Evolutionary conservation across 1,140 invertebrate species (phyloP).

Genomic region (Antheraea pernyi): DNA sequence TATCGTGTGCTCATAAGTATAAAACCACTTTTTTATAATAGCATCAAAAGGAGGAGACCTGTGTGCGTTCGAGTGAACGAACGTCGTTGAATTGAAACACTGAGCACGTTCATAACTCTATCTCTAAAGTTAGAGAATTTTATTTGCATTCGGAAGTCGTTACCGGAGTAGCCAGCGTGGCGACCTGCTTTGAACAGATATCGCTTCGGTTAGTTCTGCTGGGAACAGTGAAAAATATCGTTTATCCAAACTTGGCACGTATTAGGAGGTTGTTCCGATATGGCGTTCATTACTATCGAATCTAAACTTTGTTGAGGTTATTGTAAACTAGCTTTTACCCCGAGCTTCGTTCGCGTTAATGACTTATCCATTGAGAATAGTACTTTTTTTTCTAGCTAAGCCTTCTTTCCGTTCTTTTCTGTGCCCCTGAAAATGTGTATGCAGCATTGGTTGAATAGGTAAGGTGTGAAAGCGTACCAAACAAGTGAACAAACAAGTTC

Average conservation of each 20-base stretch:
- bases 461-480: too few species aligned
- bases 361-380: too few species aligned
- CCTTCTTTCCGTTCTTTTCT: too few species aligned
- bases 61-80: too few species aligned
- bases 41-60: too few species aligned
- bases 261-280: conserved; percentile 5
- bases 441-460: too few species aligned
- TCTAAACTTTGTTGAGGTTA: neutral
- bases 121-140: conserved; percentile 17
- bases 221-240: conserved; percentile 46
- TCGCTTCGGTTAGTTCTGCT: conserved; percentile 13
- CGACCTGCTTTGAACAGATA: conserved; percentile 46
- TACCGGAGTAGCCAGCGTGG: conserved; percentile 46
- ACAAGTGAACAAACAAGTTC: too few species aligned
- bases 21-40: too few species aligned
- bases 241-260: conserved; percentile 30
- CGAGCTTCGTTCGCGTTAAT: too few species aligned
- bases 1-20: too few species aligned
- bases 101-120: conserved; percentile 4
- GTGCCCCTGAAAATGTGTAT: too few species aligned
- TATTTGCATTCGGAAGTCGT: conserved; percentile 44
- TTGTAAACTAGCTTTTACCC: neutral
- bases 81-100: neutral
- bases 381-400: too few species aligned
- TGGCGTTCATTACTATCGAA: neutral